These are phyloP conservation scores for Cantharis rustica DNA, from an alignment of 2,888 invertebrate species.

Conservation along the genomic window DNA sequence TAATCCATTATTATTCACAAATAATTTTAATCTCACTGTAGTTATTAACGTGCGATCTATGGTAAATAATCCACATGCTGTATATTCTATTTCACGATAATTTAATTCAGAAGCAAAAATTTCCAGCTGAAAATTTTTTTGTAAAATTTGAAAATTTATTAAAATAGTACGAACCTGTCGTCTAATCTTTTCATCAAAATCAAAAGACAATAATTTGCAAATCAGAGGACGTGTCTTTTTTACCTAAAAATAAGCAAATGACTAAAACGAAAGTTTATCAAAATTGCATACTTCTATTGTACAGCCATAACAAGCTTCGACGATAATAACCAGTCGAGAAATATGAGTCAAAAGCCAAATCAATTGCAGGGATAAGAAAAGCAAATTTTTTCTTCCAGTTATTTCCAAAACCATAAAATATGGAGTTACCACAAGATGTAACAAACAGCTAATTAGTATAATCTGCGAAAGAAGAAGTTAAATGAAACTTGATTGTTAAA, in stretches of 20 bases:
- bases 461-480: constrained; percentile 26
- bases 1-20: not conserved
- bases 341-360: constrained; percentile 60
- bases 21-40: constrained; percentile 55
- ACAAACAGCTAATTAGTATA: constrained; percentile 58
- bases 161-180: constrained; percentile 6
- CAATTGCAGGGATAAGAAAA: constrained; percentile 56
- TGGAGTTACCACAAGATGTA: constrained; percentile 62
- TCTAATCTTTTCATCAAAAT: constrained; percentile 12
- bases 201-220: constrained; percentile 21
- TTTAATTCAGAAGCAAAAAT: constrained; percentile 53
- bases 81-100: constrained; percentile 56
- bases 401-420: constrained; percentile 61
- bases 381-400: constrained; percentile 49
- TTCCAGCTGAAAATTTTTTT: constrained; percentile 43
- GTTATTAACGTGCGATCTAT: constrained; percentile 60
- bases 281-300: constrained; percentile 51
- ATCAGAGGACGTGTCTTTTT: constrained; percentile 8
- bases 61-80: constrained; percentile 60
- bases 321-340: constrained; percentile 57
- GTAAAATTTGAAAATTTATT: not conserved
- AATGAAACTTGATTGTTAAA: not conserved
- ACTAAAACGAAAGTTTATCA: constrained; percentile 33
- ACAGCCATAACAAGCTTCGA: constrained; percentile 61
- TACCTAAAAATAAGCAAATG: constrained; percentile 40